Evolutionary conservation across 2,888 invertebrate genomes (phyloP), one percentile per base, ranked within the genome.

Genomic region (Gortyna flavago): DNA sequence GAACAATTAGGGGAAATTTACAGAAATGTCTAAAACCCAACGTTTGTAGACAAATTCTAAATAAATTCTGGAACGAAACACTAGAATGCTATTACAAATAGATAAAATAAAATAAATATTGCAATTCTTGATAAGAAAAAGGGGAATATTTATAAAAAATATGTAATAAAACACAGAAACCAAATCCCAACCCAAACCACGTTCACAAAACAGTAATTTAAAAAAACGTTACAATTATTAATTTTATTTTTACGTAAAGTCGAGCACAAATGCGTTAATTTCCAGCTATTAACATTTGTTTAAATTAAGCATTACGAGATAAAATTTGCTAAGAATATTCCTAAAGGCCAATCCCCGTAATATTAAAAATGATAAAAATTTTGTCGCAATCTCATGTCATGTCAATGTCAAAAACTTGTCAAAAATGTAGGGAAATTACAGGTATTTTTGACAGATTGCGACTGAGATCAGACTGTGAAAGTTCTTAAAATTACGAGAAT

Each of bases 181-280:
- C 95, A 95, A 95, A 92, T 94, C 89, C 96, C 95, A 95, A 94
- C 95, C 95, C 92, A 93, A 95, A 96, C 95, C 96, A 94, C 91
- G 89, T 89, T 92, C 92, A 95, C 93, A 93, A 92, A 93, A 92
- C 87, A 89, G 86, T 86, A 90, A 88, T 80, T 82, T 88, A 88
- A 88, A 91, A 25, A 57, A 88, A 92, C 91, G 91, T 89, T 88
- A 91, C 88, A 89, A 80, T 83, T 87, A 88, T 89, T 88, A 88
- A 80, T 69, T 76, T 80, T 76, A 57, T 51, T 74, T 80, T 80
- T 79, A 77, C 69, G 90, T 91, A 93, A 78, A 92, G 89, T 90
- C 91, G 91, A 89, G 91, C 88, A 91, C 91, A 91, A 92, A 92
- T 86, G 83, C 68, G 71, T 38, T 77, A 68, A 69, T 51, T 32